These are phyloP conservation scores for honey bee (Apis mellifera) DNA, from an alignment of 1,140 invertebrate genomes.

Conservation along the genomic window DNA sequence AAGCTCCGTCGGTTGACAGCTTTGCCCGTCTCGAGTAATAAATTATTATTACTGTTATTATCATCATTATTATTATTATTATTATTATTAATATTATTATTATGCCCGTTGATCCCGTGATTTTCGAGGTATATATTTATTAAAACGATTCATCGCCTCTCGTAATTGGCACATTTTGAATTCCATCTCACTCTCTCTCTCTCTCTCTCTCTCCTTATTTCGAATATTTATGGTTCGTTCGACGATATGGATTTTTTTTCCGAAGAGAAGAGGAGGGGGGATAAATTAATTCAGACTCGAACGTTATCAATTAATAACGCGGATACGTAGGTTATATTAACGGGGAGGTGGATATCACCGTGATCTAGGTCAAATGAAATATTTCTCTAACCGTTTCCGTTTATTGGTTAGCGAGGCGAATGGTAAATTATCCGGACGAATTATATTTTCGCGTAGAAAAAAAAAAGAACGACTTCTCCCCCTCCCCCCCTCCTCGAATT, in stretches of 20 bases:
- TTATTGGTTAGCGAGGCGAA: slow-evolving; percentile 17
- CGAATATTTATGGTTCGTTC: neutral
- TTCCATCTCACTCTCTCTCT: neutral
- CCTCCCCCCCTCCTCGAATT: no score
- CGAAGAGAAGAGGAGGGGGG: no score
- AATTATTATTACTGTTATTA: neutral
- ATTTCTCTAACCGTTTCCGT: slow-evolving; percentile 28
- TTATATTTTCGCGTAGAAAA: neutral
- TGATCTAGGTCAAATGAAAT: slow-evolving; percentile 35
- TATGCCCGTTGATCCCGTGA: neutral
- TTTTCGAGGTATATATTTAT: slow-evolving; percentile 2
- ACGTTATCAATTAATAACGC: slow-evolving; percentile 21
- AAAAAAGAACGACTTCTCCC: neutral
- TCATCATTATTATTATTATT: neutral
- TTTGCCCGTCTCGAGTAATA: neutral
- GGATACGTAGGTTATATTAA: slow-evolving; percentile 1
- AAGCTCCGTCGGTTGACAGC: neutral
- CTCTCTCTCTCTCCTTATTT: neutral
- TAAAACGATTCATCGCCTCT: neutral
- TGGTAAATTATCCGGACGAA: neutral
- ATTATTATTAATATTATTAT: slow-evolving; percentile 3
- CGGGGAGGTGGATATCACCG: neutral
- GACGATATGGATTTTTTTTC: neutral
- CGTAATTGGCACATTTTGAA: slow-evolving; percentile 11
- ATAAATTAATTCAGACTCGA: slow-evolving; percentile 18